phyloP scores from a whole-genome alignment of 2,888 invertebrate species.

The Thecocarcelia acutangulata region DNA sequence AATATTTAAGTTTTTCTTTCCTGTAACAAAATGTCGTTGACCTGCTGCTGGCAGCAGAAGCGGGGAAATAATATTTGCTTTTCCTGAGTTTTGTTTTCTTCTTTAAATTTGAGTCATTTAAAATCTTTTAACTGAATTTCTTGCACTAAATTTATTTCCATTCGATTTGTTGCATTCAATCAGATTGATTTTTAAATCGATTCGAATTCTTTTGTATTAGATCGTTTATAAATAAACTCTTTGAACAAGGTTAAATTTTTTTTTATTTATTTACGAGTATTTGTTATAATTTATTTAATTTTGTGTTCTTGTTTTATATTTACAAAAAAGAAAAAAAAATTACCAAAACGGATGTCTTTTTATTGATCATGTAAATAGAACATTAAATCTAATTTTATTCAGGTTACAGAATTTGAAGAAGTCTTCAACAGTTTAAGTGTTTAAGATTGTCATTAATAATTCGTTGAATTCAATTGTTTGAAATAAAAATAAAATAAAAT shows the following conservation, averaged over 20 bases:
- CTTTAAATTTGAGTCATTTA: constrained; percentile 25
- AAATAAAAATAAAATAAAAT: constrained; percentile 5
- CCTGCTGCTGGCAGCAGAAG: constrained; percentile 40
- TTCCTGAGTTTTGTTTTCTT: constrained; percentile 13
- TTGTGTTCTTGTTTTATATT: constrained; percentile 23
- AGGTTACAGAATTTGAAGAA: constrained; percentile 13
- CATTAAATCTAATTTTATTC: constrained; percentile 43
- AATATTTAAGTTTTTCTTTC: background rate
- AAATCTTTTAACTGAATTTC: background rate
- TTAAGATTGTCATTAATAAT: constrained; percentile 40
- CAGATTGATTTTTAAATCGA: constrained; percentile 22
- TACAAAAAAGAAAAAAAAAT: constrained; percentile 28
- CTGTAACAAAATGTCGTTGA: constrained; percentile 61
- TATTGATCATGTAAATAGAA: constrained; percentile 5
- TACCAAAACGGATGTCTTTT: constrained; percentile 67
- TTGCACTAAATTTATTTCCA: constrained; percentile 42
- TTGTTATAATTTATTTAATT: constrained; percentile 50
- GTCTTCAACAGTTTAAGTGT: constrained; percentile 9
- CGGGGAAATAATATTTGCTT: constrained; percentile 48
- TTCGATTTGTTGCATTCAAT: constrained; percentile 32
- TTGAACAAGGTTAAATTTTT: constrained; percentile 58
- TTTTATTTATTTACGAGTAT: constrained; percentile 51
- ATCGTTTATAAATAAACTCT: constrained; percentile 13
- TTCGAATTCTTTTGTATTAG: constrained; percentile 25
- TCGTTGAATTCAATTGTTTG: constrained; percentile 29